Evolutionary conservation across 2,797 vertebrate species (phyloP).

Genomic region (Hypotaenidia philippensis): DNA sequence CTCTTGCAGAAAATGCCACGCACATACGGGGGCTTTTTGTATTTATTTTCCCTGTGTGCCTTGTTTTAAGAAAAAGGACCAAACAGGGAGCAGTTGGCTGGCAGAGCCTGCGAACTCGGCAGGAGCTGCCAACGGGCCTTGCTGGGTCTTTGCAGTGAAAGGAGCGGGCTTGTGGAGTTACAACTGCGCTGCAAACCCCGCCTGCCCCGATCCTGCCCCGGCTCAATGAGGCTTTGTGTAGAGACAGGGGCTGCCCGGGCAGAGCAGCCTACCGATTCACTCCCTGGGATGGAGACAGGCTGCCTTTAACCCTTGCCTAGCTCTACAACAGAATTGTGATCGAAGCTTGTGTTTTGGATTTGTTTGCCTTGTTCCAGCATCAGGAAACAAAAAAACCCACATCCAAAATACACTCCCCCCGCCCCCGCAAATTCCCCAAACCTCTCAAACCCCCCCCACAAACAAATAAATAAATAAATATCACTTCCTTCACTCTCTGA

Average conservation of each 20-base stretch:
- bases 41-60: conserved; percentile 60
- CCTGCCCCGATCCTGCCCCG: conserved; percentile 26
- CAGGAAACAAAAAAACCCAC: neutral
- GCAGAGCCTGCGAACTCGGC: conserved; percentile 18
- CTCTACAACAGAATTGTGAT: neutral
- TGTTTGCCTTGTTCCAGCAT: neutral
- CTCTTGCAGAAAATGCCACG: conserved; percentile 29
- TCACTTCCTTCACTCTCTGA: neutral
- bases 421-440: neutral
- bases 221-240: conserved; percentile 62
- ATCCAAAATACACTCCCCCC: too few species aligned
- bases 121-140: conserved; percentile 49
- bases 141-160: conserved; percentile 50
- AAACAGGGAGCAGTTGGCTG: conserved; percentile 66
- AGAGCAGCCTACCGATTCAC: neutral
- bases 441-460: too few species aligned
- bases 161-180: conserved; percentile 35
- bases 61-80: conserved; percentile 67
- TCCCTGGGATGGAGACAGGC: neutral
- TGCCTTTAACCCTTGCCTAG: conserved; percentile 48
- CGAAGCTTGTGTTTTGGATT: neutral
- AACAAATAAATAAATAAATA: neutral
- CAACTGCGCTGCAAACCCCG: conserved; percentile 35
- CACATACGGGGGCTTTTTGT: conserved; percentile 46
- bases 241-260: neutral